A percentile compares a stretch with the other conserved stretches of the same genome.
phyloP scores from a whole-genome alignment of 2,888 invertebrate genomes.

The Apotomis betuletana region DNA sequence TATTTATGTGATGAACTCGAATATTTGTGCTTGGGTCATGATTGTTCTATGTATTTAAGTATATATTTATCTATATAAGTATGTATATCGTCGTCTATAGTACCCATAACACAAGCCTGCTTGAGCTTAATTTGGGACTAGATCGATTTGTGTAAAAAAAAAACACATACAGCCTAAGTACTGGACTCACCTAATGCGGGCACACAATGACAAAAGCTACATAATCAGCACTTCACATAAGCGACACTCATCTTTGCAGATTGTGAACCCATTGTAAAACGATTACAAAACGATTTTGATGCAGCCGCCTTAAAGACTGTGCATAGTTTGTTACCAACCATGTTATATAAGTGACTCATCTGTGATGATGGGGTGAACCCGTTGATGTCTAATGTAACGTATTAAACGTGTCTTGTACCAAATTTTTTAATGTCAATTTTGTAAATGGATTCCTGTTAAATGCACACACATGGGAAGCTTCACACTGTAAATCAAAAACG shows the following conservation, averaged over 20 bases:
- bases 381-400: slow-evolving; percentile 71
- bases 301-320: slow-evolving; percentile 62
- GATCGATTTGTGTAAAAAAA: too few relatives aligned
- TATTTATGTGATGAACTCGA: too few relatives aligned
- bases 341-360: slow-evolving; percentile 54
- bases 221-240: slow-evolving; percentile 40
- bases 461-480: slow-evolving; percentile 78
- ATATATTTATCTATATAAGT: too few relatives aligned
- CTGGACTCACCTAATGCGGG: too few relatives aligned
- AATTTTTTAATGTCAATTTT: slow-evolving; percentile 44
- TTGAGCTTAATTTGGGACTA: too few relatives aligned
- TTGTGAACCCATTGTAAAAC: slow-evolving; percentile 40
- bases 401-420: slow-evolving; percentile 33
- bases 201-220: background rate
- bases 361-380: slow-evolving; percentile 59
- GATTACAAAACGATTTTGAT: slow-evolving; percentile 41
- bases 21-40: too few relatives aligned
- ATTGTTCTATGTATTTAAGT: too few relatives aligned
- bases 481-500: slow-evolving; percentile 68
- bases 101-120: too few relatives aligned
- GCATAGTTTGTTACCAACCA: slow-evolving; percentile 63
- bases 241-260: slow-evolving; percentile 39
- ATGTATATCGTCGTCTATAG: too few relatives aligned
- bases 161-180: too few relatives aligned
- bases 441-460: slow-evolving; percentile 65